Conservation (phyloP, 2,113 vertebrate genomes). For the Notarius quadriscutis region DNA sequence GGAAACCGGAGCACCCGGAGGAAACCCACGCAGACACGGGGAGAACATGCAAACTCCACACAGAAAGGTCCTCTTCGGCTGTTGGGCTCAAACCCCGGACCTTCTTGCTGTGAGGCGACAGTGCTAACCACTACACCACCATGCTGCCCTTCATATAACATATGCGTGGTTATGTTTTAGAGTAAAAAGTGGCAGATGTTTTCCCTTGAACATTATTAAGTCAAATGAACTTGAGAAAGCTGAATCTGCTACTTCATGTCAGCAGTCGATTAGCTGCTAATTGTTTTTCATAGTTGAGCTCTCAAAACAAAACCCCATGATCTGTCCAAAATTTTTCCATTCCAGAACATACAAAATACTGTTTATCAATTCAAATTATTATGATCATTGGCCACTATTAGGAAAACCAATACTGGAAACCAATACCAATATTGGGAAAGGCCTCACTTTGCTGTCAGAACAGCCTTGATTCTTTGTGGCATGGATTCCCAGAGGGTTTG, state of each 20-base stretch:
- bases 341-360: not conserved
- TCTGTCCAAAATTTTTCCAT: not conserved
- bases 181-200: not conserved
- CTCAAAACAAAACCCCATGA: not conserved
- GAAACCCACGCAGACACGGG: no score
- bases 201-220: not conserved
- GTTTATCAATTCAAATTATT: not conserved
- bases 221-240: not conserved
- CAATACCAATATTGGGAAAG: not conserved
- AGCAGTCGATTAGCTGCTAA: not conserved
- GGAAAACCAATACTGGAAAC: not conserved
- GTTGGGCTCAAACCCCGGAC: no score
- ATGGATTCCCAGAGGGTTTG: not conserved
- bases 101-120: no score
- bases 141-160: not conserved
- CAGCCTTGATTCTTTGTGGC: not conserved
- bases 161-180: not conserved
- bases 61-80: no score
- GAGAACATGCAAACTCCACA: no score
- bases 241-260: not conserved
- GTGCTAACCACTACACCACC: no score
- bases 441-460: not conserved
- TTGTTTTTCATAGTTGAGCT: not conserved
- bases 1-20: no score
- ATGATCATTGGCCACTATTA: not conserved